Base-by-base conservation (phyloP, 2,888 invertebrate species). In the Hirtodrosophila alboralis region DNA sequence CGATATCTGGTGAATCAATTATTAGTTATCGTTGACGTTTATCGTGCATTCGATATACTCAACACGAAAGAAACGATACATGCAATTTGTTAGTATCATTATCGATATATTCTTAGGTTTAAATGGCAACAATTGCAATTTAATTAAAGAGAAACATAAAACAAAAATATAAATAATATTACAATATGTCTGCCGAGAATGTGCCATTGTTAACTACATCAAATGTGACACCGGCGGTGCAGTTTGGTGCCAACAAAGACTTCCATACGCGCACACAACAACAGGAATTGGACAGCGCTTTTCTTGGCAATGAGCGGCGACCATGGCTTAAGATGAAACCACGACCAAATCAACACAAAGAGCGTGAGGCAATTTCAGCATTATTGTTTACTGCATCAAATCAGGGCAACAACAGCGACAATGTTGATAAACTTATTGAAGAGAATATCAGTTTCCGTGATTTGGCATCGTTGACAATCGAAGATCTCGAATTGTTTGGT, bases 381-480 rank as follows among this genome's bases (percentile, higher is more conserved):
- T n/a, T n/a, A n/a, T 52, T 89, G 13, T 47, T 89, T 9, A 4
- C 30, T 1, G 47, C 47, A 14, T 49, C 45, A 1, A 23, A 18
- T 1, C 47, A 67, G 5, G 30, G 6, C 1, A 9, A 36, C 3
- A 26, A 40, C 6, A 37, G 21, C 3, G 59, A 28, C 1, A 53
- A 48, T 4, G 74, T 73, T 9, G 81, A 88, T 1, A 87, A 87
- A 4, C 51, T 90, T 9, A 33, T 88, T 5, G 65, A 71, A 2
- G 87, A 87, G 30, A 75, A 87, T 7, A 79, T 90, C 4, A 65
- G 65, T n/a, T 88, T 85, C 41, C 72, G 80, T 0, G 90, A 90
- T 59, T 69, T 90, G 53, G 76, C 79, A 0, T 87, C 89, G 0
- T 60, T 90, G 1, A 83, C 80, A 1, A 51, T 70, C 5, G 71